Evolutionary conservation across 1,140 invertebrate genomes (phyloP), one percentile per base, ranked within the genome.

Genomic region (Macrosteles quadrilineatus): DNA sequence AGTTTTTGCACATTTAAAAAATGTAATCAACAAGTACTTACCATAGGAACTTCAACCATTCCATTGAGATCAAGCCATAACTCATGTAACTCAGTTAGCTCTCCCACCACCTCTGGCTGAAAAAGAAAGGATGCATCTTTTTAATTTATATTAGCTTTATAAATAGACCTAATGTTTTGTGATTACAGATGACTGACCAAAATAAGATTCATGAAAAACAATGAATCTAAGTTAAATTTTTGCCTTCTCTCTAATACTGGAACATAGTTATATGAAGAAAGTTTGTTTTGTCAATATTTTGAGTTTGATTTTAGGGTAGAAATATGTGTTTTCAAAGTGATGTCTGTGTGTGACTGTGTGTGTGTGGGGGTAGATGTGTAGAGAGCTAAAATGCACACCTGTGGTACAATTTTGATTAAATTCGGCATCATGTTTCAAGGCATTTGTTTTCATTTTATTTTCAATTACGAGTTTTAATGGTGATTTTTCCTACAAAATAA

Each of bases 51-150:
- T 86, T 65, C 84, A 83, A 66, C 87, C 67, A 98, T 91, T 76
- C 88, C 90, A 81, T 98, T 98, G 69, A 88, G 90, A 78, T 98
- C 96, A 78, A 94, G 90, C 94, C 94, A 97, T 4, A 98, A 79
- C 78, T 97, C 95, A 29, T 87, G 88, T 67, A 98, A 81, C 75
- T 89, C 91, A 11, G 25, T 2, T 6, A 59, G 55, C 27, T 59
- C 55, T 27, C 23, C 27, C 27, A 59, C 55, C 6, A 25, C 23
- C 21, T 59, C 27, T 59, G 55, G 55, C 55, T 59, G 55, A 29
- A 59, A 59, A 27, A 50, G n/a, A 50, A 19, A 3, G 9, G 36
- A 43, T 11, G 17, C 9, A 9, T 43, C n/a, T n/a, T n/a, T n/a
- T n/a, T n/a, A n/a, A n/a, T n/a, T n/a, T n/a, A n/a, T n/a, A n/a